phyloP scores from a whole-genome alignment of 1,140 invertebrate genomes.

The Apis florea region DNA sequence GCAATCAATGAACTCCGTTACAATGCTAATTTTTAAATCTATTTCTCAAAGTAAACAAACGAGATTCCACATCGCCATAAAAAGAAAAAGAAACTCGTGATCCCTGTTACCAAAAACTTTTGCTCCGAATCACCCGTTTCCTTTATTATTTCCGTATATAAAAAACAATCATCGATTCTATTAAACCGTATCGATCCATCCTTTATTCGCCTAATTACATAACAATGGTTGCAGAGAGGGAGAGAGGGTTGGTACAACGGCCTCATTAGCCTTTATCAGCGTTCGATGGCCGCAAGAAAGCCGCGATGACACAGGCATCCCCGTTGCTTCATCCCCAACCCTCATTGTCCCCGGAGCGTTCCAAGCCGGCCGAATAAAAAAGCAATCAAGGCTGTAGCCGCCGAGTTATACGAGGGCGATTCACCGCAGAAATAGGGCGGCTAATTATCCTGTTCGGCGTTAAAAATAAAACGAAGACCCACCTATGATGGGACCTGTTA shows the following conservation, averaged over 20 bases:
- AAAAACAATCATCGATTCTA: too few relatives aligned
- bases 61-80: too few relatives aligned
- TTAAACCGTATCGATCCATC: background rate
- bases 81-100: too few relatives aligned
- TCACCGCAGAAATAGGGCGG: background rate
- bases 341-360: background rate
- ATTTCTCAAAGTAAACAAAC: too few relatives aligned
- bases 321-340: background rate
- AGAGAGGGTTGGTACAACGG: background rate
- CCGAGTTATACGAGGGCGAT: background rate
- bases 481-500: background rate
- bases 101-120: too few relatives aligned
- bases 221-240: conserved; percentile 8
- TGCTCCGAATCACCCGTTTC: too few relatives aligned
- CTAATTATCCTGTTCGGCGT: background rate
- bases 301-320: background rate
- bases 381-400: background rate
- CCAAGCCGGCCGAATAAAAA: background rate
- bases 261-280: conserved; percentile 21
- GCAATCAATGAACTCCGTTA: too few relatives aligned
- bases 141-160: too few relatives aligned
- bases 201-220: conserved; percentile 21
- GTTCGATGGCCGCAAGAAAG: conserved; percentile 12
- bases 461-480: conserved; percentile 3
- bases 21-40: too few relatives aligned